phyloP scores from a whole-genome alignment of 2,113 vertebrate genomes.

The Xenopus borealis region DNA sequence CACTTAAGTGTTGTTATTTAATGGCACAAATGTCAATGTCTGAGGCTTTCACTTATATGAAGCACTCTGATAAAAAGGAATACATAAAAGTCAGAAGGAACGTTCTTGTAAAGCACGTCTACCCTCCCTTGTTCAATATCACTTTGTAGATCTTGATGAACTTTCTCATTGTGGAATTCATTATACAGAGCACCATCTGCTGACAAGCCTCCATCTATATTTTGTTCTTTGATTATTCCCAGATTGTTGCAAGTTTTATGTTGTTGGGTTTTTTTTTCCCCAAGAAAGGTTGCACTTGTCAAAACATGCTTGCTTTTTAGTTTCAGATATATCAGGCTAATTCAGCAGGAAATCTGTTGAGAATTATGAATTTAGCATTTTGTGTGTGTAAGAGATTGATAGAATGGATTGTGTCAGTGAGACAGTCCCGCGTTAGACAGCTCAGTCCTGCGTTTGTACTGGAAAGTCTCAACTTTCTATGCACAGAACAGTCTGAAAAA shows the following conservation, averaged over 20 bases:
- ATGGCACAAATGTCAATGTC: too few relatives aligned
- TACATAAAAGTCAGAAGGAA: constrained; percentile 4
- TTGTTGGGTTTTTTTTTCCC: constrained; percentile 19
- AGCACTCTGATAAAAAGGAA: not conserved
- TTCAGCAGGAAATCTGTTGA: not conserved
- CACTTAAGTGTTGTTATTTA: too few relatives aligned
- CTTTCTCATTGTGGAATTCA: constrained; percentile 30
- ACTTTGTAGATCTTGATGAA: constrained; percentile 38
- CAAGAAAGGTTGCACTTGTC: constrained; percentile 29
- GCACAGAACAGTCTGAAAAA: too few relatives aligned
- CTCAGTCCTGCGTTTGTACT: too few relatives aligned
- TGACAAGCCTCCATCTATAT: constrained; percentile 32
- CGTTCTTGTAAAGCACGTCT: not conserved
- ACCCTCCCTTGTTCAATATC: constrained; percentile 22
- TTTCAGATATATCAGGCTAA: constrained; percentile 9
- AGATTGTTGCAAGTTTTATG: constrained; percentile 29
- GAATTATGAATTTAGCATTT: not conserved
- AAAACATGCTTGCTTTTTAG: constrained; percentile 4
- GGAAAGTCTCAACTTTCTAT: too few relatives aligned
- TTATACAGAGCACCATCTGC: constrained; percentile 39
- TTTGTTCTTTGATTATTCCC: constrained; percentile 44
- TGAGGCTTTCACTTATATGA: too few relatives aligned
- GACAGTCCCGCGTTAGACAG: too few relatives aligned
- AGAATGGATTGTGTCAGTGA: too few relatives aligned
- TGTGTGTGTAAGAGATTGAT: too few relatives aligned